A percentile compares a stretch with the other conserved stretches of the same genome.
Evolutionary conservation across 2,888 invertebrate genomes (phyloP).

Genomic region (Carabus problematicus): DNA sequence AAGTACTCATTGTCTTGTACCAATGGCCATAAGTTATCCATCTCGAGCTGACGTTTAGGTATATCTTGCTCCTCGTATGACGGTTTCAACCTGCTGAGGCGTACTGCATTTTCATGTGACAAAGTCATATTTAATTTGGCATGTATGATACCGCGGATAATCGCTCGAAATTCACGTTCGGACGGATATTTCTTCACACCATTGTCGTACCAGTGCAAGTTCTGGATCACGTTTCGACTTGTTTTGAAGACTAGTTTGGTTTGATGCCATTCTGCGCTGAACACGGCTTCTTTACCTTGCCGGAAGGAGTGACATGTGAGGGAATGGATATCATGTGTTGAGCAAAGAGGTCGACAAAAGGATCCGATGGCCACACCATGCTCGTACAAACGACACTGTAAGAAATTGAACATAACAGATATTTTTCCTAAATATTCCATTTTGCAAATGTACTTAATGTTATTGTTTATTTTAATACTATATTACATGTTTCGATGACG

Average conservation of each 20-base stretch:
- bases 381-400: slow-evolving; percentile 66
- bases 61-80: slow-evolving; percentile 58
- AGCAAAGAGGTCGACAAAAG: slow-evolving; percentile 69
- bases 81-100: slow-evolving; percentile 61
- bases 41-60: slow-evolving; percentile 60
- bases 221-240: slow-evolving; percentile 55
- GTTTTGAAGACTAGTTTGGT: slow-evolving; percentile 68
- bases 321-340: slow-evolving; percentile 62
- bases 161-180: slow-evolving; percentile 62
- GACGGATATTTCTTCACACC: slow-evolving; percentile 62
- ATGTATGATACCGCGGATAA: slow-evolving; percentile 63
- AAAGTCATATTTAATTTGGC: slow-evolving; percentile 65
- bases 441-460: too few species aligned
- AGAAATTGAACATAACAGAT: slow-evolving; percentile 46
- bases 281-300: slow-evolving; percentile 68
- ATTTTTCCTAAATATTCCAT: too few species aligned
- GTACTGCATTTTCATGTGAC: slow-evolving; percentile 60
- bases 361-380: slow-evolving; percentile 66
- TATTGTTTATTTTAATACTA: too few species aligned
- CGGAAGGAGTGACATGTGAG: slow-evolving; percentile 68
- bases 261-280: slow-evolving; percentile 66
- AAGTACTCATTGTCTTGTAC: slow-evolving; percentile 73
- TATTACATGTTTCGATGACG: too few species aligned
- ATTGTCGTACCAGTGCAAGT: slow-evolving; percentile 60
- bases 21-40: slow-evolving; percentile 69